phyloP scores from a whole-genome alignment of 1,140 invertebrate species.

The Brachionus manjavacas region DNA sequence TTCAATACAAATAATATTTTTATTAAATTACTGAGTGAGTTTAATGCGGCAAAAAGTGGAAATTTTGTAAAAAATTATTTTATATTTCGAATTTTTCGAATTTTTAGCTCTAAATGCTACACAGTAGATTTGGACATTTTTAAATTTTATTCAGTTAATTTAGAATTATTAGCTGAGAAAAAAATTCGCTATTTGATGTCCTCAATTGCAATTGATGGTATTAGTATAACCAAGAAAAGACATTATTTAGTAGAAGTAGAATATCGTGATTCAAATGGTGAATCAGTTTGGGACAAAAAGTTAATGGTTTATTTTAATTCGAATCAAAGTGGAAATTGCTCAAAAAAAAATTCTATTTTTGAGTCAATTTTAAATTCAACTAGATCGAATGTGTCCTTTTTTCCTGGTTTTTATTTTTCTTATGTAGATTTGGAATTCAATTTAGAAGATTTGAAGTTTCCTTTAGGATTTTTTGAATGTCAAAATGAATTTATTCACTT shows the following conservation, averaged over 20 bases:
- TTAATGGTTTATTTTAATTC: neutral
- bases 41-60: neutral
- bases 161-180: neutral
- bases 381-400: neutral
- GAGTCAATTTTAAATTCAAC: neutral
- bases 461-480: neutral
- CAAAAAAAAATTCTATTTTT: neutral
- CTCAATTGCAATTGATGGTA: neutral
- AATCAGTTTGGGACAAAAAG: neutral
- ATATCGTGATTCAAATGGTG: neutral
- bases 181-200: neutral
- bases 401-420: neutral
- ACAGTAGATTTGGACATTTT: neutral
- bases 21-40: neutral
- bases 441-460: neutral
- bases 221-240: neutral
- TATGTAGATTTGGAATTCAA: neutral
- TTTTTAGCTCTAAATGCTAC: neutral
- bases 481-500: neutral
- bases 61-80: neutral
- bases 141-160: neutral
- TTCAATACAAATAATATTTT: neutral
- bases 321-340: neutral
- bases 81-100: neutral
- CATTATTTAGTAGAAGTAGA: neutral